phyloP scores from a whole-genome alignment of 1,140 invertebrate species.

The Eriocheir sinensis region DNA sequence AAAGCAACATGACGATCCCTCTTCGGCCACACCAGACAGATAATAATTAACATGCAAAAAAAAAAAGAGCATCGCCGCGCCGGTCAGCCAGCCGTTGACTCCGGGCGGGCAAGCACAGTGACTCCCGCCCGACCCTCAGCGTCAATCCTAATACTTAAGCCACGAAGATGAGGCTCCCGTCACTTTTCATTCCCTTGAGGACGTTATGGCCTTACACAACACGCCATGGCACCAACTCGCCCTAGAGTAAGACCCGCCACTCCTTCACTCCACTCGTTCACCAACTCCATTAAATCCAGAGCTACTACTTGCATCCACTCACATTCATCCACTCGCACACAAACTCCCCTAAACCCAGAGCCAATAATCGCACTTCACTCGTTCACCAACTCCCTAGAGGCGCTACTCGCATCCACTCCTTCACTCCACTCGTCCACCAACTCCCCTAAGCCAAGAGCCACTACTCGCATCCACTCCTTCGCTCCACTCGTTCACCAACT shows the following conservation, averaged over 20 bases:
- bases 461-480: too few relatives aligned
- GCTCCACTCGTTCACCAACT: too few relatives aligned
- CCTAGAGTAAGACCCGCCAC: not conserved
- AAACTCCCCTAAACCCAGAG: not conserved
- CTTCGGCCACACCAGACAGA: too few relatives aligned
- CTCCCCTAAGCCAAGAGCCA: too few relatives aligned
- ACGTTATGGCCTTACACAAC: not conserved
- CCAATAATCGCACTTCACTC: not conserved
- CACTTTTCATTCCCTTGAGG: not conserved
- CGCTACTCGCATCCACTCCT: too few relatives aligned
- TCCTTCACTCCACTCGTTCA: not conserved
- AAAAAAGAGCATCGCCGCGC: not conserved
- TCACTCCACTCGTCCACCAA: not conserved
- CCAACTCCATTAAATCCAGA: too few relatives aligned
- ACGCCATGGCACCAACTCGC: not conserved
- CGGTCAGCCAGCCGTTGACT: not conserved
- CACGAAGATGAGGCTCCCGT: not conserved
- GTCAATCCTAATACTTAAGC: slow-evolving; percentile 17
- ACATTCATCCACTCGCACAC: not conserved
- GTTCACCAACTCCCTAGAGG: too few relatives aligned
- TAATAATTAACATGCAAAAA: too few relatives aligned
- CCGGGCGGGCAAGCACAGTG: not conserved
- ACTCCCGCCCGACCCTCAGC: not conserved
- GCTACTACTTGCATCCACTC: not conserved
- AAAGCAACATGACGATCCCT: not conserved